phyloP scores from a whole-genome alignment of 2,888 invertebrate genomes.

The Terebella lapidaria region DNA sequence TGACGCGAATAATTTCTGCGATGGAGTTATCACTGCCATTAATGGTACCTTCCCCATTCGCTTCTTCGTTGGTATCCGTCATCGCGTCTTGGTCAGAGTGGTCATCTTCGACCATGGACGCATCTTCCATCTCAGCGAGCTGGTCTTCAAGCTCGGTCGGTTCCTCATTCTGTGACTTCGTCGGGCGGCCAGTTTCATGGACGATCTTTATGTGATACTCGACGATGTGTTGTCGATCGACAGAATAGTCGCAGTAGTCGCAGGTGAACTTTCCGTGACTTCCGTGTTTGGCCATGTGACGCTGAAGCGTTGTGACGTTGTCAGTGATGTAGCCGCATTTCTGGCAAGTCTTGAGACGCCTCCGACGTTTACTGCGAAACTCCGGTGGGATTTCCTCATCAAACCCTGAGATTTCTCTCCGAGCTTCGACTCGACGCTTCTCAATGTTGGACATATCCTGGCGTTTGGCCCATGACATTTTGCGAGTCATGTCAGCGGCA shows the following conservation, averaged over 20 bases:
- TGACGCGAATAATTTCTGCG: background rate
- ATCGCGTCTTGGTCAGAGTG: background rate
- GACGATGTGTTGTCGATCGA: slow-evolving; percentile 37
- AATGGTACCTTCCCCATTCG: background rate
- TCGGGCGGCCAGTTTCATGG: background rate
- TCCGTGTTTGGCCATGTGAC: slow-evolving; percentile 16
- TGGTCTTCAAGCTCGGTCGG: background rate
- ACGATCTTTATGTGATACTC: slow-evolving; percentile 36
- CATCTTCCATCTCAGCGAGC: background rate
- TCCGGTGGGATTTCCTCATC: background rate
- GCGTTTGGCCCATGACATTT: background rate
- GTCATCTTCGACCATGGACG: background rate
- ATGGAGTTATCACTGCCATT: background rate
- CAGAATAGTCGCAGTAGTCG: slow-evolving; percentile 45
- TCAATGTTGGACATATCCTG: background rate
- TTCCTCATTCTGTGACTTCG: background rate
- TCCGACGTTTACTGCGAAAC: background rate
- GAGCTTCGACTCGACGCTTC: background rate
- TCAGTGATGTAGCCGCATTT: slow-evolving; percentile 18
- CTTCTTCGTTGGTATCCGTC: background rate
- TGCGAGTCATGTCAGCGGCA: background rate
- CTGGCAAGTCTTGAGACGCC: slow-evolving; percentile 8
- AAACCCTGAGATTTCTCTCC: background rate
- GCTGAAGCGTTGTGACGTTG: slow-evolving; percentile 13
- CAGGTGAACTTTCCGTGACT: slow-evolving; percentile 14